Evolutionary conservation across 2,888 invertebrate species (phyloP).

Genomic region (Lepidocyrtinus sp.): DNA sequence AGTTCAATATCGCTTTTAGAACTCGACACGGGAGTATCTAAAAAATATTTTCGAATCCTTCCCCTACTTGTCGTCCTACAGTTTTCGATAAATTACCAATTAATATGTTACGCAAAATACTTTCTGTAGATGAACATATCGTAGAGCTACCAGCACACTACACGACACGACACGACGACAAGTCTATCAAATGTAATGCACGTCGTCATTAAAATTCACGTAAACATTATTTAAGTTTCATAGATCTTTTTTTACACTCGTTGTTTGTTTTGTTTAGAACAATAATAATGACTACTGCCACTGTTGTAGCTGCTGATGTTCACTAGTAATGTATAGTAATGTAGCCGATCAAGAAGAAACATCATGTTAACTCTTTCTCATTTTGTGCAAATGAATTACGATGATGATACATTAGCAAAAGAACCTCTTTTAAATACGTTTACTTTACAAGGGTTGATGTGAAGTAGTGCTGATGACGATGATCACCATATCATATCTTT

Average conservation of each 20-base stretch:
- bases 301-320: neutral
- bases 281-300: neutral
- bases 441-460: conserved; percentile 1
- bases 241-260: neutral
- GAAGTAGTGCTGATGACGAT: neutral
- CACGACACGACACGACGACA: too few relatives aligned
- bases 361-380: conserved; percentile 3
- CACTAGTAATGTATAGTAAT: neutral
- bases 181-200: conserved; percentile 1
- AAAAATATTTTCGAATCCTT: too few relatives aligned
- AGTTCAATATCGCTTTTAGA: too few relatives aligned
- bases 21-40: too few relatives aligned
- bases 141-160: too few relatives aligned
- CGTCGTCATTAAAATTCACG: conserved; percentile 10
- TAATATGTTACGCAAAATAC: too few relatives aligned
- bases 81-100: too few relatives aligned
- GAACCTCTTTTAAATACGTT: conserved; percentile 9
- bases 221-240: neutral
- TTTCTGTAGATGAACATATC: conserved; percentile 3
- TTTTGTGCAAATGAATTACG: conserved; percentile 1
- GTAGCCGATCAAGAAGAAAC: neutral
- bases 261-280: neutral
- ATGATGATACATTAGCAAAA: neutral
- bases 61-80: too few relatives aligned
- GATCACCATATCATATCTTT: neutral